Base-by-base conservation (phyloP, 2,888 invertebrate species). In the Electrophaes corylata region DNA sequence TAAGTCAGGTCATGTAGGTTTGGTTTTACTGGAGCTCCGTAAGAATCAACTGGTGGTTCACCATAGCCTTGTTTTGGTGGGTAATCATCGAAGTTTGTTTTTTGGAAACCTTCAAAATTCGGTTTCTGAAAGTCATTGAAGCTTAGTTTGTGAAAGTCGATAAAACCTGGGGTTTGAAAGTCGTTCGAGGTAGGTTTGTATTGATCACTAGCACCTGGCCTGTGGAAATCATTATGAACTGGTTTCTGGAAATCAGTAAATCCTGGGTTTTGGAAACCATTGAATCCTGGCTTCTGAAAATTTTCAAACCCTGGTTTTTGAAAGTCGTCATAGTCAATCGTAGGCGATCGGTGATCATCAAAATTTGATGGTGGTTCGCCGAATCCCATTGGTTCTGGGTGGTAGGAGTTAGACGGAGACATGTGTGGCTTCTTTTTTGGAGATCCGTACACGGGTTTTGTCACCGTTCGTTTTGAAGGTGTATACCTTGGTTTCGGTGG, bases 1-100 rank as follows among this genome's bases (percentile, higher is more conserved):
- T 71, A 73, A 0, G 65, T 57, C 35, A 67, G 23, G 3, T 76
- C 78, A 10, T 68, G 66, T 4, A 69, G 45, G 8, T 62, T 68
- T 4, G 67, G 26, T 58, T 75, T 76, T 6, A 82, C 60, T 0
- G 84, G 83, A 11, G 73, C 72, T 6, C 85, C 84, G 14, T 87
- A 87, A 0, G 85, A 84, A 53, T 88, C 83, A 0, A 79, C 71
- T 1, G 84, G 83, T 2, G 83, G 83, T 49, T 87, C 85, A 0
- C 69, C 81, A 26, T 81, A 78, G 19, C 62, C 68, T 11, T 67
- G 64, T 46, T 75, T 75, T 16, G 66, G 55, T 16, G 45, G 37
- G n/a, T 37, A 40, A 18, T 49, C 45, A 11, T 44, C 35, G 26
- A 39, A 39, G 8, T 14, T 16, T 20, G 29, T 12, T 5, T 67